These are phyloP conservation scores for Danionella cerebrum DNA, from an alignment of 2,113 vertebrate species.

Conservation along the genomic window DNA sequence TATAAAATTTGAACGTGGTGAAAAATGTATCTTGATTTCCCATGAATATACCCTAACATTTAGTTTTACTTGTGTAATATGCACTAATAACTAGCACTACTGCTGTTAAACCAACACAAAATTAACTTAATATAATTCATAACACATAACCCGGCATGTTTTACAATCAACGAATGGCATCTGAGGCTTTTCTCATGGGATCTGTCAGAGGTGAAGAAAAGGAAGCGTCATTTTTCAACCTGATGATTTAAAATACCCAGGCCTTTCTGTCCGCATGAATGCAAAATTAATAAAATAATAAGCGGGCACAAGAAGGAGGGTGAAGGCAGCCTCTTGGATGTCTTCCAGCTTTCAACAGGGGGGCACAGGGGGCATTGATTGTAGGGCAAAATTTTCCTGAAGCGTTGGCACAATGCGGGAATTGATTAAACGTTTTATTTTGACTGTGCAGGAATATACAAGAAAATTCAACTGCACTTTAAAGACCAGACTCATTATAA, in stretches of 20 bases:
- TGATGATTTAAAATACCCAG: conserved; percentile 16
- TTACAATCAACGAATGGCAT: background rate
- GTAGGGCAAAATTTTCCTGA: conserved; percentile 74
- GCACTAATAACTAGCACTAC: too few species aligned
- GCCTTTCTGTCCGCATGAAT: conserved; percentile 4
- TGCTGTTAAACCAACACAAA: too few species aligned
- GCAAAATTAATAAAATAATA: conserved; percentile 18
- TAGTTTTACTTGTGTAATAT: too few species aligned
- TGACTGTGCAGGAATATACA: too few species aligned
- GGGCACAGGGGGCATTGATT: conserved; percentile 61
- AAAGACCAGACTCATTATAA: too few species aligned
- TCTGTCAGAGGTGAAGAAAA: conserved; percentile 22
- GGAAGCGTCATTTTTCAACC: conserved; percentile 24
- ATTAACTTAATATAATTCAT: too few species aligned
- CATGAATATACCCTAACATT: too few species aligned
- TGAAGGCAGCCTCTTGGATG: conserved; percentile 70
- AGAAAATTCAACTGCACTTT: too few species aligned
- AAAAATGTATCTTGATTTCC: too few species aligned
- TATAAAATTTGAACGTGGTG: too few species aligned
- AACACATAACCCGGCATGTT: too few species aligned
- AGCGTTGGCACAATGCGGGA: conserved; percentile 79
- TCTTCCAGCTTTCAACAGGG: conserved; percentile 64
- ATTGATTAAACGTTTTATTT: too few species aligned
- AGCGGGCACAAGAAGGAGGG: conserved; percentile 24
- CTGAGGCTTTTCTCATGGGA: background rate